Evolutionary conservation across 2,113 vertebrate genomes (phyloP), one percentile per base, ranked within the genome.

Genomic region (Cinclus mexicanus): DNA sequence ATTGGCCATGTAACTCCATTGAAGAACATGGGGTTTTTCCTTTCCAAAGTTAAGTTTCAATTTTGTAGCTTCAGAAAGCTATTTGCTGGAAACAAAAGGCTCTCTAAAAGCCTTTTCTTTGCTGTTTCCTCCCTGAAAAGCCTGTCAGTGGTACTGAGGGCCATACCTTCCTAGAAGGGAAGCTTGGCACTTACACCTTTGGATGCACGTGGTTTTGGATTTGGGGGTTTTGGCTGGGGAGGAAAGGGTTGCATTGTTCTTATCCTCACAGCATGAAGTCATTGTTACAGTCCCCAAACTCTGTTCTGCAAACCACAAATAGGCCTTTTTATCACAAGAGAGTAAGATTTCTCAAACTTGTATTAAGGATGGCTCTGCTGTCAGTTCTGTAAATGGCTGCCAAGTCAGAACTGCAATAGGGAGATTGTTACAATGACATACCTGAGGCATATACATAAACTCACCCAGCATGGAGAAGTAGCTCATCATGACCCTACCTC

Each of bases 381-480:
- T 12, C 18, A 71, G n/a, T 8, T 85, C 50, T 14, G 12, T 53
- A 49, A 49, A 53, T 0, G 12, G 28, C 74, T 39, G 20, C n/a
- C 42, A 78, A 82, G 67, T 57, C 57, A 60, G 35, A 85, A 67
- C 49, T 72, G n/a, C 46, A 88, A 7, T 0, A 60, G 60, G 21
- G 72, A 23, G 56, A 7, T 1, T 29, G 6, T 13, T 59, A 83
- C 71, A 44, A 33, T 2, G 14, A 46, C 37, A 29, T 4, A 16
- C 0, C 0, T 17, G 33, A 79, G 20, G 39, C 80, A 26, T 1
- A 1, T 3, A 28, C 6, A 5, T 10, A 19, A 91, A 61, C 26
- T 55, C 42, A 26, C 6, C 8, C 5, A 17, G 29, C 9, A 41
- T 4, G 25, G 49, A 65, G 57, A 56, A 60, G 31, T 37, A 60